A percentile compares a stretch with the other conserved stretches of the same genome.
Evolutionary conservation across 2,113 vertebrate species (phyloP).

Genomic region (Gavia stellata): DNA sequence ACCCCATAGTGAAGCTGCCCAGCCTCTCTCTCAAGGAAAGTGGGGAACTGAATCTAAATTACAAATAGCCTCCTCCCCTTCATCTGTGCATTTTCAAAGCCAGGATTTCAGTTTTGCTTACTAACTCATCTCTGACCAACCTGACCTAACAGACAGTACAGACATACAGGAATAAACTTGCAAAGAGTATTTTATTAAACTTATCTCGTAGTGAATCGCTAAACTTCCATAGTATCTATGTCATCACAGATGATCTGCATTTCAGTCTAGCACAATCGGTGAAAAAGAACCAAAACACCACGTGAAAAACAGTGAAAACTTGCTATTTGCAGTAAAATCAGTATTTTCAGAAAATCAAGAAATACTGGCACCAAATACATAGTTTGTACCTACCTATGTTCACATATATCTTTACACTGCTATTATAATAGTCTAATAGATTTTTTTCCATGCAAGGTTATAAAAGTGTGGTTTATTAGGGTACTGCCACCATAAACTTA

Average conservation of each 20-base stretch:
- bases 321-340: not conserved
- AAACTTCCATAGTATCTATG: not conserved
- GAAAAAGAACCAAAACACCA: not conserved
- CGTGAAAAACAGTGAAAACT: not conserved
- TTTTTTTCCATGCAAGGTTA: not conserved
- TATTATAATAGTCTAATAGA: not conserved
- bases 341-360: not conserved
- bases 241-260: not conserved
- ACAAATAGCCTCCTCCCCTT: not conserved
- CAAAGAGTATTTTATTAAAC: not conserved
- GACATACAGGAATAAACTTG: not conserved
- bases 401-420: not conserved
- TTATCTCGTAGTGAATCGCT: not conserved
- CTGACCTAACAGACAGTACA: not conserved
- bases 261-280: not conserved
- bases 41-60: not conserved
- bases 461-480: conserved; percentile 44
- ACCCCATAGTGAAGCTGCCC: not conserved
- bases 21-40: not conserved
- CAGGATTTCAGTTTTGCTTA: not conserved
- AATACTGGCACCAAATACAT: not conserved
- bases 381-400: not conserved
- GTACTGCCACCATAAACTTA: not conserved
- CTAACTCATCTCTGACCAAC: not conserved
- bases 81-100: conserved; percentile 1